These are phyloP conservation scores for Sesamia nonagrioides DNA, from an alignment of 1,140 invertebrate species.

Conservation along the genomic window DNA sequence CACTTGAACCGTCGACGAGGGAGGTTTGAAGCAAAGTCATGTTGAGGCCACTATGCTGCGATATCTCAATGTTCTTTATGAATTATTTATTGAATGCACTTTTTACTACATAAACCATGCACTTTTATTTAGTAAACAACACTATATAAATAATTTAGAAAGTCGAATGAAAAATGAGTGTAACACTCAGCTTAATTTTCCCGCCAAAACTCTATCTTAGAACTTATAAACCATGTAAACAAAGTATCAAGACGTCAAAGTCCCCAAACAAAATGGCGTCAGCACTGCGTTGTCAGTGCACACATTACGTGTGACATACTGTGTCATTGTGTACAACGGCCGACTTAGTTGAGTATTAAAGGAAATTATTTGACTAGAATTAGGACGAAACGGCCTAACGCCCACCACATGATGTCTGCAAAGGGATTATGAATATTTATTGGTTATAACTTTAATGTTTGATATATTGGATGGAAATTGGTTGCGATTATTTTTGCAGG, in stretches of 20 bases:
- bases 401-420: constrained; percentile 59
- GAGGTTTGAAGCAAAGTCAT: too few species aligned
- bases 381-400: constrained; percentile 70
- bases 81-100: too few species aligned
- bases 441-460: constrained; percentile 45
- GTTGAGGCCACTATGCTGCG: too few species aligned
- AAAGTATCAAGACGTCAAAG: constrained; percentile 64
- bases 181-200: too few species aligned
- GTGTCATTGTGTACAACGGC: constrained; percentile 77
- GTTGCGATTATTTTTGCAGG: constrained; percentile 5
- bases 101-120: too few species aligned
- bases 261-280: constrained; percentile 48
- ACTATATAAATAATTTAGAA: too few species aligned
- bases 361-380: constrained; percentile 80
- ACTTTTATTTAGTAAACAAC: too few species aligned
- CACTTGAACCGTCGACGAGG: too few species aligned
- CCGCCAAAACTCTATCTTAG: too few species aligned
- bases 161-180: too few species aligned
- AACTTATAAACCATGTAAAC: too few species aligned
- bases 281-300: constrained; percentile 74
- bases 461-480: constrained; percentile 36
- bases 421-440: constrained; percentile 49
- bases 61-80: too few species aligned
- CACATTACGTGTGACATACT: constrained; percentile 83
- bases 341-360: constrained; percentile 77